A percentile compares a stretch with the other conserved stretches of the same genome.
Evolutionary conservation across 2,113 vertebrate genomes (phyloP).

Genomic region (Murina feae): DNA sequence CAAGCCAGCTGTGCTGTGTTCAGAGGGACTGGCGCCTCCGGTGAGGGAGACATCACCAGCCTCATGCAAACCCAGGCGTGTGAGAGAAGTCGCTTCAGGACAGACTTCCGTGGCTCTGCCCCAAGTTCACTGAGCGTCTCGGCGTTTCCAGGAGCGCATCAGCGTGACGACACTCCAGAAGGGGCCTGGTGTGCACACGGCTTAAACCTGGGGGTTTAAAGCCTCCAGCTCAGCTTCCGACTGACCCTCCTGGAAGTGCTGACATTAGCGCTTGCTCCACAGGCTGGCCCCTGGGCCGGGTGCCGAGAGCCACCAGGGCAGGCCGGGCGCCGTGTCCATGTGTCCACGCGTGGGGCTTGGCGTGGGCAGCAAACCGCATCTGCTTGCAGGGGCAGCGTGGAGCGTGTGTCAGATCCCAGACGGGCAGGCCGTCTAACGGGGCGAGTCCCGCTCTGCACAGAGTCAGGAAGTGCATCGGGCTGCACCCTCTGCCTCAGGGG

Average conservation of each 20-base stretch:
- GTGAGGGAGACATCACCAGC: background rate
- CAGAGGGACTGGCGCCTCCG: background rate
- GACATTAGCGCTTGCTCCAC: background rate
- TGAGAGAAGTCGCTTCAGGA: background rate
- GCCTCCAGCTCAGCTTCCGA: background rate
- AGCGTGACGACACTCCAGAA: background rate
- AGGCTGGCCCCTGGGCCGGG: background rate
- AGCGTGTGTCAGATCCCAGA: rapidly evolving
- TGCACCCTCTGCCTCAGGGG: too few species aligned
- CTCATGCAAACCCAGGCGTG: background rate
- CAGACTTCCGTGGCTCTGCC: background rate
- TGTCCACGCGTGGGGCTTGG: background rate
- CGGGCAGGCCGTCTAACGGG: too few species aligned
- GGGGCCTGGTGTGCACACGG: background rate
- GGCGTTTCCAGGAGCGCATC: background rate
- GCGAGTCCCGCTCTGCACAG: too few species aligned
- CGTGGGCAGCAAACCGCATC: background rate
- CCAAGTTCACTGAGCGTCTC: background rate
- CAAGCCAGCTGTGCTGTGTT: background rate
- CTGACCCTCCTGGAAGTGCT: background rate
- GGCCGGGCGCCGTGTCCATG: rapidly evolving
- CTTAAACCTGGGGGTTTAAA: background rate
- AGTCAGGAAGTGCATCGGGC: background rate
- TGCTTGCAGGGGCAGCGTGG: background rate
- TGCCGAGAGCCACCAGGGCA: background rate